A percentile compares a stretch with the other conserved stretches of the same genome.
These are phyloP conservation scores for Acanthiza pusilla DNA, from an alignment of 2,797 vertebrate species.

Conservation along the genomic window DNA sequence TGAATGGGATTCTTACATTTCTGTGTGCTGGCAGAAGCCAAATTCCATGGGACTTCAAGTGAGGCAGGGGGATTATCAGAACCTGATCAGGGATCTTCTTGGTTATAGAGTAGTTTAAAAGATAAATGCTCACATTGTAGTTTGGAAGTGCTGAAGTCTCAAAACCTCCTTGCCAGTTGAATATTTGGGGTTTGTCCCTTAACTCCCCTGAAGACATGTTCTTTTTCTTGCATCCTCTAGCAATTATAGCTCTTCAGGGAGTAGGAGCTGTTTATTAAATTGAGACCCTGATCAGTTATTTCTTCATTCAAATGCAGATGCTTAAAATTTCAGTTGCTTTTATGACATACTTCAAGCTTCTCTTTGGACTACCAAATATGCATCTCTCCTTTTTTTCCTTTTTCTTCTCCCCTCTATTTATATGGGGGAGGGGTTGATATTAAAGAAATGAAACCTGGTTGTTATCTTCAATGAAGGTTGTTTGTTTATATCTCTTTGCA, in stretches of 20 bases:
- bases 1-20: background rate
- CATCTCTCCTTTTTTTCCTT: background rate
- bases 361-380: background rate
- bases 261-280: background rate
- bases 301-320: background rate
- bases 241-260: background rate
- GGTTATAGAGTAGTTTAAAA: background rate
- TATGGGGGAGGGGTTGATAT: background rate
- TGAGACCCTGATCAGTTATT: background rate
- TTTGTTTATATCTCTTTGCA: conserved; percentile 65
- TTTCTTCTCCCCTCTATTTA: background rate
- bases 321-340: background rate
- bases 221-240: background rate
- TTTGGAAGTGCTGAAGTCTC: background rate
- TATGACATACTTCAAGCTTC: background rate
- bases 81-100: background rate
- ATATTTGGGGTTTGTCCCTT: background rate
- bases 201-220: background rate
- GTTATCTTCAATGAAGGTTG: conserved; percentile 13
- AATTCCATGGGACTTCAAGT: background rate
- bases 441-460: background rate
- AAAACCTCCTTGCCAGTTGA: background rate
- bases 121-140: background rate
- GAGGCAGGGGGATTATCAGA: background rate
- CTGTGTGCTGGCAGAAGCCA: background rate